Evolutionary conservation across 2,888 invertebrate species (phyloP), one percentile per base, ranked within the genome.

Genomic region (Lithosia quadra): DNA sequence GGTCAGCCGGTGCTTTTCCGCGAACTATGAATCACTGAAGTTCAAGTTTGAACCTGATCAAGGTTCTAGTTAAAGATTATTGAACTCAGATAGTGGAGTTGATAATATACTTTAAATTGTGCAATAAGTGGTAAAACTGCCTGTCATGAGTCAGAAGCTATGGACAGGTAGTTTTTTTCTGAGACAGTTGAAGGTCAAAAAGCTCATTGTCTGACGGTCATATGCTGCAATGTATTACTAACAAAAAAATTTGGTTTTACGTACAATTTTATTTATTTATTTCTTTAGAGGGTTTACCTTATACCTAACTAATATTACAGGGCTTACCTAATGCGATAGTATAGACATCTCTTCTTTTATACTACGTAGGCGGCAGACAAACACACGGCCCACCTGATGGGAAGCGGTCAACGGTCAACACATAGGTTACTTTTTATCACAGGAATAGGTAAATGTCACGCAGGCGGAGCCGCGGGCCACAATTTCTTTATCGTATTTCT

Each of bases 11-110:
- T 5, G 18, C 15, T 36, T 10, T 21, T 53, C 49, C 9, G 10
- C 63, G 33, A 43, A 18, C 21, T 53, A 28, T 67, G 70, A 67
- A 1, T 63, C 67, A 67, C 33, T 49, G 39, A 49, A 63, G 56
- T 70, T 60, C 63, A 70, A 60, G 67, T 63, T 56, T 60, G 64
- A 15, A 36, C 56, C 21, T 63, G 70, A 56, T 34, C 69, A 58
- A 59, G 55, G 53, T 63, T 58, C 55, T 53, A 66, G 28, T 63
- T 63, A 34, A 28, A 57, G 66, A 49, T 33, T 43, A 11, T 63
- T 63, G 69, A 63, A 66, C 66, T 63, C 21, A 21, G 24, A 15
- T 21, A 28, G 49, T 39, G 15, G 10, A 36, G 65, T 49, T 22
- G 57, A 43, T 28, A 33, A 53, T 62, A 53, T 61, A 57, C 63